Conservation (phyloP, 2,888 invertebrate genomes). For the Tupiocoris notatus region DNA sequence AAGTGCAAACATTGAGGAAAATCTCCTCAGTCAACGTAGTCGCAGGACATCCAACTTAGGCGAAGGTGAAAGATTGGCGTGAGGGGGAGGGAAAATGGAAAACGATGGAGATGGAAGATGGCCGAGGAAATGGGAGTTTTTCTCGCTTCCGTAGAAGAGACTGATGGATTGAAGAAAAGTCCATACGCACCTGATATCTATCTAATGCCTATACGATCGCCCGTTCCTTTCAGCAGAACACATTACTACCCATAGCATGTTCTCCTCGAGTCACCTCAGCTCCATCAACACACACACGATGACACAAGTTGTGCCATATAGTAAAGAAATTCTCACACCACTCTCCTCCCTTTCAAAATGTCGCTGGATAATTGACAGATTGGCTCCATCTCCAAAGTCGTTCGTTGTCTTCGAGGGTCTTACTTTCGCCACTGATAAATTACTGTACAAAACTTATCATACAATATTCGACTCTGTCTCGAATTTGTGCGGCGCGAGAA, state of each 20-base stretch:
- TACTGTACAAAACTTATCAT: background rate
- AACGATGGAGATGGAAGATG: constrained; percentile 26
- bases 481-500: too few relatives aligned
- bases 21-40: constrained; percentile 31
- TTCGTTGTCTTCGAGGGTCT: constrained; percentile 36
- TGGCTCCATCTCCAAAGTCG: constrained; percentile 23
- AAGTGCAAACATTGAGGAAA: constrained; percentile 13
- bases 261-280: background rate
- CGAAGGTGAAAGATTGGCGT: background rate
- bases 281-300: background rate
- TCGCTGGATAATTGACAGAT: constrained; percentile 34
- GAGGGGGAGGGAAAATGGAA: constrained; percentile 22
- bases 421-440: background rate
- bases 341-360: background rate
- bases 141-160: background rate
- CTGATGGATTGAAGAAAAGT: constrained; percentile 38
- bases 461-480: too few relatives aligned
- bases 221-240: background rate
- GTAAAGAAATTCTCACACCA: background rate
- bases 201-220: constrained; percentile 24
- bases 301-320: too few relatives aligned
- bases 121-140: constrained; percentile 40
- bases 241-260: background rate
- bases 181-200: constrained; percentile 38
- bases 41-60: background rate